Percentiles rank a stretch among this genome's conserved stretches.
Evolutionary conservation across 2,888 invertebrate species (phyloP).

Genomic region (Polydesmus complanatus): DNA sequence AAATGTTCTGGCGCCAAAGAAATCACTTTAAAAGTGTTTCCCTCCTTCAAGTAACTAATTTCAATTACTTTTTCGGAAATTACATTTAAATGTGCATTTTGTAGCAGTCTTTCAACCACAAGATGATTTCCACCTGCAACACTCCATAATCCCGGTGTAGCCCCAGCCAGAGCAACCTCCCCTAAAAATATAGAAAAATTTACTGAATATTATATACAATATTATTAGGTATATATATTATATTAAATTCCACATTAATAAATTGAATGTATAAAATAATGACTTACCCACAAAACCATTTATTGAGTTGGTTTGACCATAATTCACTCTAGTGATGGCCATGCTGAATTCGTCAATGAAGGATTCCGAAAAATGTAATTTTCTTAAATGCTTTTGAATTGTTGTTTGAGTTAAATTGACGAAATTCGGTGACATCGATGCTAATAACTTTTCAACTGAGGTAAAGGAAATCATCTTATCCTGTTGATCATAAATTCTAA

Average conservation of each 20-base stretch:
- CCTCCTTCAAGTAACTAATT: slow-evolving; percentile 26
- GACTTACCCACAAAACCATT: slow-evolving; percentile 45
- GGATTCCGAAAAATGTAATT: slow-evolving; percentile 34
- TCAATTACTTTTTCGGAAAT: slow-evolving; percentile 30
- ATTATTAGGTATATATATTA: too few relatives aligned
- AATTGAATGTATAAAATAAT: too few relatives aligned
- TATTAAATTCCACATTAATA: too few relatives aligned
- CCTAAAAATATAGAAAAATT: slow-evolving; percentile 30
- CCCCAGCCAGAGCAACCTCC: slow-evolving; percentile 41
- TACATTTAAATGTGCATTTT: slow-evolving; percentile 33
- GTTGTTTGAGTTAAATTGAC: slow-evolving; percentile 34
- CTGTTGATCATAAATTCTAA: slow-evolving; percentile 44
- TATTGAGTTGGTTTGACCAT: slow-evolving; percentile 43
- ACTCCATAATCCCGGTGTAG: slow-evolving; percentile 40
- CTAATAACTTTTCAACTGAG: slow-evolving; percentile 39
- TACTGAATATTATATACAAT: too few relatives aligned
- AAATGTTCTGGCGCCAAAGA: not conserved
- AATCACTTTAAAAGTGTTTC: slow-evolving; percentile 2
- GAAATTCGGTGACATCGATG: slow-evolving; percentile 39
- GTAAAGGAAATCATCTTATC: slow-evolving; percentile 37
- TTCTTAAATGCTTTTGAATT: slow-evolving; percentile 31
- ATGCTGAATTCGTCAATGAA: slow-evolving; percentile 43
- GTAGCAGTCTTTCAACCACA: slow-evolving; percentile 33
- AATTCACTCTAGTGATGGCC: slow-evolving; percentile 43
- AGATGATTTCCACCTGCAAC: slow-evolving; percentile 45